phyloP scores from a whole-genome alignment of 2,113 vertebrate species.

The Antigone vipio region DNA sequence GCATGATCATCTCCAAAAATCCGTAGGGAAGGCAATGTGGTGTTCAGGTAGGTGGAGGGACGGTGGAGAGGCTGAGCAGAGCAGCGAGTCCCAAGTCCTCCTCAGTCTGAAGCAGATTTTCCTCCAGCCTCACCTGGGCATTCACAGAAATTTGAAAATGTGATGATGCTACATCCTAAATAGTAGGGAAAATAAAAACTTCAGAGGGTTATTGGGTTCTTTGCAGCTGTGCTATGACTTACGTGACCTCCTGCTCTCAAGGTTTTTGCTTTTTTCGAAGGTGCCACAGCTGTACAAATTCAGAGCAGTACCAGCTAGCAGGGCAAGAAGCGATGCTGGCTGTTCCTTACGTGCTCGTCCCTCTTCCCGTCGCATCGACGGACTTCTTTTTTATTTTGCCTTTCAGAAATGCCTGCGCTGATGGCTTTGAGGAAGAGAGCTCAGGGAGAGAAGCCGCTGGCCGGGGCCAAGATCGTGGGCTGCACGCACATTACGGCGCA shows the following conservation, averaged over 20 bases:
- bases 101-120: background rate
- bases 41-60: background rate
- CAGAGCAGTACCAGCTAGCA: fast-evolving
- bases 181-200: fast-evolving
- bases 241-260: no score
- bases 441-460: conserved; percentile 96
- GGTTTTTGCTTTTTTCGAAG: background rate
- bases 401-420: conserved; percentile 94
- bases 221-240: background rate
- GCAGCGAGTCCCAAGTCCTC: background rate
- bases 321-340: background rate
- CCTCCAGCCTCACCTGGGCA: background rate
- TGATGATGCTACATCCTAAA: background rate
- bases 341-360: background rate
- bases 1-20: background rate
- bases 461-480: conserved; percentile 97
- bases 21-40: fast-evolving
- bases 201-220: background rate
- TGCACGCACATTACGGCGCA: conserved; percentile 98
- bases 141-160: background rate
- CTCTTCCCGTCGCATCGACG: background rate
- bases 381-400: background rate
- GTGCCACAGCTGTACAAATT: no score
- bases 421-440: conserved; percentile 98
- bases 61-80: background rate